Conservation (phyloP, 1,140 invertebrate genomes). For the Drosophila murphyi region DNA sequence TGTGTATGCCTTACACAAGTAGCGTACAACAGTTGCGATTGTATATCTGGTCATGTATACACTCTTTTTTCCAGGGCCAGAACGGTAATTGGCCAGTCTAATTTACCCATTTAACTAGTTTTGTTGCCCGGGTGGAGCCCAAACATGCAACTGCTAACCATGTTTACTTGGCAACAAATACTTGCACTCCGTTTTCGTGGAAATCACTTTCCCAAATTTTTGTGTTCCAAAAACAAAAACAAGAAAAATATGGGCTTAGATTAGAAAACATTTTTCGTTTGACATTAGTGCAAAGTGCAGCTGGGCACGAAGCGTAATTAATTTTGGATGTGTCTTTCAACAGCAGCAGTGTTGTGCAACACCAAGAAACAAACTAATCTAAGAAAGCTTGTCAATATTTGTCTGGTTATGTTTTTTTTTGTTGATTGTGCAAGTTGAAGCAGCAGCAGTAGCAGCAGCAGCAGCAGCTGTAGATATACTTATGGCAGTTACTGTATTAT, state of each 20-base stretch:
- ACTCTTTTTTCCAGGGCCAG: slow-evolving; percentile 11
- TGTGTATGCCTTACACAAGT: slow-evolving; percentile 10
- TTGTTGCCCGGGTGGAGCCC: slow-evolving; percentile 27
- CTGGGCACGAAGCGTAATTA: slow-evolving; percentile 49
- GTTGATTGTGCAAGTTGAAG: slow-evolving; percentile 21
- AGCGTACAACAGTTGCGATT: slow-evolving; percentile 11
- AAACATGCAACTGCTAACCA: slow-evolving; percentile 67
- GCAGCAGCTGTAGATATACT: slow-evolving; percentile 16
- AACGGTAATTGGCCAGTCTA: slow-evolving; percentile 72
- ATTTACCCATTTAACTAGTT: slow-evolving; percentile 80
- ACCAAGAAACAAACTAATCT: slow-evolving; percentile 24
- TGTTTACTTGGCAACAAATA: slow-evolving; percentile 2
- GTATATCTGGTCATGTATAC: slow-evolving; percentile 50
- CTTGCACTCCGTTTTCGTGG: slow-evolving; percentile 49
- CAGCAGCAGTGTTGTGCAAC: slow-evolving; percentile 9
- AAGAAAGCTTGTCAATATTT: slow-evolving; percentile 64
- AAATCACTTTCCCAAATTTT: slow-evolving; percentile 64
- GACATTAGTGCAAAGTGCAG: slow-evolving; percentile 59
- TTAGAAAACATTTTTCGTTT: slow-evolving; percentile 45
- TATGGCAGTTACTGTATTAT: slow-evolving; percentile 14
- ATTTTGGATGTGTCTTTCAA: slow-evolving; percentile 10
- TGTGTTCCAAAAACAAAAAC: background rate
- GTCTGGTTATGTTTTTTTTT: slow-evolving; percentile 4
- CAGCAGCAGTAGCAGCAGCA: background rate
- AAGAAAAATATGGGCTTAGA: slow-evolving; percentile 15